Evolutionary conservation across 2,113 vertebrate species (phyloP).

Genomic region (Scytalopus superciliaris): DNA sequence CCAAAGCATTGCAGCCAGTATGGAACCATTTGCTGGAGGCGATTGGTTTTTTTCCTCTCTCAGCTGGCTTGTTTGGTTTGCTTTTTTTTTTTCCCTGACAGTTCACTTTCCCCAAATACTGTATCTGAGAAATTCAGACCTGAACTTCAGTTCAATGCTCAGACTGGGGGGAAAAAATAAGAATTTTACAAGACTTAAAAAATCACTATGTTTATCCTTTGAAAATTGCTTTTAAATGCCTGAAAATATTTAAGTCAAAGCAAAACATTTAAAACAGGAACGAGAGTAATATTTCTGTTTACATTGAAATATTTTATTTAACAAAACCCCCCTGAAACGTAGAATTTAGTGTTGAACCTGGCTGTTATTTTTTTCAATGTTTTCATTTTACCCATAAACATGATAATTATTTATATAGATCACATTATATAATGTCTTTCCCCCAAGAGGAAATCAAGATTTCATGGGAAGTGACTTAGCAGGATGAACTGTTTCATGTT

Average conservation of each 20-base stretch:
- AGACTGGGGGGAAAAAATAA: accelerated
- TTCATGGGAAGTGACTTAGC: not conserved
- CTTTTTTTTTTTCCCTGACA: not conserved
- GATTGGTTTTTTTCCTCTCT: not conserved
- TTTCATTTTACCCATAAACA: not conserved
- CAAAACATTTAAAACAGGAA: not conserved
- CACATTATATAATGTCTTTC: not conserved
- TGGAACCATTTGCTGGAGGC: not conserved
- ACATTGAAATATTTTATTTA: not conserved
- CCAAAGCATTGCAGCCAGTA: not conserved
- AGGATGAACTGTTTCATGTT: not conserved
- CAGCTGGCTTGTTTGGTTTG: not conserved
- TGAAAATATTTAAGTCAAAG: not conserved
- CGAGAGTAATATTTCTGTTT: not conserved
- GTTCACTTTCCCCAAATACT: not conserved
- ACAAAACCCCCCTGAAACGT: not conserved
- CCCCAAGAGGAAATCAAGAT: not conserved
- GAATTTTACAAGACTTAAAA: not conserved
- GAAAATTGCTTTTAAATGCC: not conserved
- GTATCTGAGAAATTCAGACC: not conserved
- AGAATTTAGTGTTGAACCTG: not conserved
- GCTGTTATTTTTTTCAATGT: not conserved
- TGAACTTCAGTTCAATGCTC: not conserved
- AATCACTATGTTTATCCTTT: not conserved
- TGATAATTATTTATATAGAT: not conserved